Percentiles rank a stretch among this genome's conserved stretches.
Evolutionary conservation across 2,888 invertebrate genomes (phyloP).

Genomic region (Gisinianus flammeolus): DNA sequence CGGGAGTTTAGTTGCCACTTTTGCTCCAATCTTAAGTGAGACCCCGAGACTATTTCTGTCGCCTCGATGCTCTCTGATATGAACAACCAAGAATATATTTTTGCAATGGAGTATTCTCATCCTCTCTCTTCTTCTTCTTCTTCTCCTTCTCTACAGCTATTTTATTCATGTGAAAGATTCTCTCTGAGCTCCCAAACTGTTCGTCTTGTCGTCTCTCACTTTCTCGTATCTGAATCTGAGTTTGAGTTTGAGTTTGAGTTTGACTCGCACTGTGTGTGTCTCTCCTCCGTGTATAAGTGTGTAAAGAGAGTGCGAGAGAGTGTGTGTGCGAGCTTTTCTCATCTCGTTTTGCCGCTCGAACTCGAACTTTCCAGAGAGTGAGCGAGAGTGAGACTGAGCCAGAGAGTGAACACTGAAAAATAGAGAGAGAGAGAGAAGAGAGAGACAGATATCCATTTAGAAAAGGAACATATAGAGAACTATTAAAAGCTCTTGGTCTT

Average conservation of each 20-base stretch:
- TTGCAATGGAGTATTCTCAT: slow-evolving; percentile 15
- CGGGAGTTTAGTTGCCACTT: not conserved
- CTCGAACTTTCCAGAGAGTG: not conserved
- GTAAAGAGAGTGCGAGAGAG: not conserved
- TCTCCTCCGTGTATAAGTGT: not conserved
- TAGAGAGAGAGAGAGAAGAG: too few species aligned
- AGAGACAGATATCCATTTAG: not conserved
- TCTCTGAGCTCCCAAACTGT: not conserved
- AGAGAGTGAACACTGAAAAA: too few species aligned
- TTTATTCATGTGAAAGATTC: slow-evolving; percentile 26
- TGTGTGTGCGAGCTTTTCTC: too few species aligned
- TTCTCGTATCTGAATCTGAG: not conserved
- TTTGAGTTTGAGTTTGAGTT: too few species aligned
- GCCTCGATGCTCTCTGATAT: slow-evolving; percentile 5
- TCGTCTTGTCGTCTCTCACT: not conserved
- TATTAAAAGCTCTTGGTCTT: not conserved
- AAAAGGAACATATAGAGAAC: not conserved
- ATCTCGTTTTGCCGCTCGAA: too few species aligned
- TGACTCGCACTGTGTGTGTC: too few species aligned
- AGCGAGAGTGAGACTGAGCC: too few species aligned
- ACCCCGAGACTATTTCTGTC: slow-evolving; percentile 32
- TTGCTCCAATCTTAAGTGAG: slow-evolving; percentile 8
- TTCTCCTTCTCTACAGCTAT: not conserved
- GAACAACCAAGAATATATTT: slow-evolving; percentile 21
- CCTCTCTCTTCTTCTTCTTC: not conserved